Evolutionary conservation across 2,888 invertebrate species (phyloP).

Genomic region (Zeuzera pyrina): DNA sequence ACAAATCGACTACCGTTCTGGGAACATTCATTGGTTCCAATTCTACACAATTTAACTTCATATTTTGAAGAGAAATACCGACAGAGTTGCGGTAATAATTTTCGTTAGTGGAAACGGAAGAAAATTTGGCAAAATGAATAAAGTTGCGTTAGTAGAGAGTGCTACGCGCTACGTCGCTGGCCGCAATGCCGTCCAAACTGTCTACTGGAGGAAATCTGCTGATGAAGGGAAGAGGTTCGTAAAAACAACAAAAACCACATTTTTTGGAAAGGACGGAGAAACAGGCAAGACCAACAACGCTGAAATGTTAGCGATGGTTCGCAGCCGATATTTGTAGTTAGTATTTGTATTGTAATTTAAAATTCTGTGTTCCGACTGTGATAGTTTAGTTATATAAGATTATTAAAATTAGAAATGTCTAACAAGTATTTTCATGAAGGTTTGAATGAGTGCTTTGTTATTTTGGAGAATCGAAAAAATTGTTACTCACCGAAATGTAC

Average conservation of each 20-base stretch:
- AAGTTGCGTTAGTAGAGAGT: slow-evolving; percentile 75
- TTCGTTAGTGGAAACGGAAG: too few relatives aligned
- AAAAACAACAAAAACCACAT: slow-evolving; percentile 72
- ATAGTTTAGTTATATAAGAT: slow-evolving; percentile 1
- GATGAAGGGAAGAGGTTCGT: slow-evolving; percentile 61
- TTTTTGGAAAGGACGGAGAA: slow-evolving; percentile 69
- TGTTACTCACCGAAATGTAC: too few relatives aligned
- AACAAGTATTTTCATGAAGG: too few relatives aligned
- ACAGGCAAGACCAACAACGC: slow-evolving; percentile 55
- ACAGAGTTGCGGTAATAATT: too few relatives aligned
- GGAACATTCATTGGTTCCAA: too few relatives aligned
- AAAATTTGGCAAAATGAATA: slow-evolving; percentile 43
- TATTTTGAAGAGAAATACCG: too few relatives aligned
- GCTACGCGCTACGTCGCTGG: slow-evolving; percentile 82
- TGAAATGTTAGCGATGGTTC: slow-evolving; percentile 59
- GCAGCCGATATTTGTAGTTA: slow-evolving; percentile 49
- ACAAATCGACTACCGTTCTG: too few relatives aligned
- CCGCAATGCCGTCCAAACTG: slow-evolving; percentile 82
- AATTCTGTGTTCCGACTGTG: neutral
- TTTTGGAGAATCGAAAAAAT: too few relatives aligned
- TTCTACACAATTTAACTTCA: too few relatives aligned
- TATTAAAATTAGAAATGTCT: too few relatives aligned
- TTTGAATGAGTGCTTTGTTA: too few relatives aligned
- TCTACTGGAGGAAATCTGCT: slow-evolving; percentile 79
- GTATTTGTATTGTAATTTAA: neutral